Evolutionary conservation across 2,888 invertebrate species (phyloP).

Genomic region (Philereme vetulata): DNA sequence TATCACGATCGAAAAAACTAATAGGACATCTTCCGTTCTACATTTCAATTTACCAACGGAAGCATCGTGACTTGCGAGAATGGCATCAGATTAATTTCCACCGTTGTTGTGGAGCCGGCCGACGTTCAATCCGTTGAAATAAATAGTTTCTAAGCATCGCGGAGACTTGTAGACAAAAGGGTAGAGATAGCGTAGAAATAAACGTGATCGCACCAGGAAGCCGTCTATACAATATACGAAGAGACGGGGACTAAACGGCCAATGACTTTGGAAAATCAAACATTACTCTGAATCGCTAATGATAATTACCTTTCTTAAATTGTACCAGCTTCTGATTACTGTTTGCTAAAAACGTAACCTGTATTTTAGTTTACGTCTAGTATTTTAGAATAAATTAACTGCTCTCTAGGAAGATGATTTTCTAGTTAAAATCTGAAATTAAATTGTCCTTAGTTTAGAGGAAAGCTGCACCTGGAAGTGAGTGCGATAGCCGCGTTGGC

Average conservation of each 20-base stretch:
- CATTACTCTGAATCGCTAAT: constrained; percentile 35
- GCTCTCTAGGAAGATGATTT: not conserved
- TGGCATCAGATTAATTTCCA: constrained; percentile 75
- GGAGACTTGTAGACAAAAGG: constrained; percentile 62
- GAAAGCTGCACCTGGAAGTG: constrained; percentile 71
- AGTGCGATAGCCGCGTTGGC: constrained; percentile 71
- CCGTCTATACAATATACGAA: constrained; percentile 59
- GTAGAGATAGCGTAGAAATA: constrained; percentile 58
- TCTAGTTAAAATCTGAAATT: not conserved
- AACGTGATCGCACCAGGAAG: constrained; percentile 73
- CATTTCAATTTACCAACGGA: constrained; percentile 77
- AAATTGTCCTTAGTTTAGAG: constrained; percentile 35
- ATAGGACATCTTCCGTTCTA: constrained; percentile 67
- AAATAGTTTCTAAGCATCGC: constrained; percentile 63
- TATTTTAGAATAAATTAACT: not conserved
- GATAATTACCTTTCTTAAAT: constrained; percentile 6
- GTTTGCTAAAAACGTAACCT: not conserved
- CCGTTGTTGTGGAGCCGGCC: constrained; percentile 56
- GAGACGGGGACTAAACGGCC: constrained; percentile 59
- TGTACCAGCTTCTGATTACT: not conserved
- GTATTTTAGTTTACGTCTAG: not conserved
- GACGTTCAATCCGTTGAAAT: constrained; percentile 57
- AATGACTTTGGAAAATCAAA: constrained; percentile 63
- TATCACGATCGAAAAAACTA: constrained; percentile 53
- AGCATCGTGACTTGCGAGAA: constrained; percentile 77